Conservation (phyloP, 2,888 invertebrate genomes). For the Scaptomyza polygonia region DNA sequence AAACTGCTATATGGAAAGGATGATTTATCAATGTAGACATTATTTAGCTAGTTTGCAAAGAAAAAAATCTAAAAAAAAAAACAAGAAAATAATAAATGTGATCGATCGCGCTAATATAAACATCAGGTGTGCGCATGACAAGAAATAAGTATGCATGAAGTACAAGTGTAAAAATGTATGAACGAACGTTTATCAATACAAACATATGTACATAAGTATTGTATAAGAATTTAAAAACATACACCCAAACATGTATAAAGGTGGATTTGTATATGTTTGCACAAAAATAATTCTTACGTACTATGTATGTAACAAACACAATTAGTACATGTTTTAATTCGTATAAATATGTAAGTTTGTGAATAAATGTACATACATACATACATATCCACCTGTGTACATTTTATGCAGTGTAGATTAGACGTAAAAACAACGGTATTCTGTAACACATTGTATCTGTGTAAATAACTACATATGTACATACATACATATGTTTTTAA, state of each 20-base stretch:
- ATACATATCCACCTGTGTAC: not conserved
- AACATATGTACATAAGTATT: slow-evolving; percentile 1
- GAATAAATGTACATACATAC: not conserved
- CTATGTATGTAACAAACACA: slow-evolving; percentile 7
- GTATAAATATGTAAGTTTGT: not conserved
- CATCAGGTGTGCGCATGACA: slow-evolving; percentile 15
- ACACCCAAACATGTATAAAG: not conserved
- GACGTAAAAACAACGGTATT: slow-evolving; percentile 1
- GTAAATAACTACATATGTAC: slow-evolving; percentile 1
- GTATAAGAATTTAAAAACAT: slow-evolving; percentile 6
- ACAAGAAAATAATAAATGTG: not conserved
- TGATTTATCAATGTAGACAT: slow-evolving; percentile 2
- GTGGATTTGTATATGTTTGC: not conserved
- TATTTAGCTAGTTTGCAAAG: not conserved
- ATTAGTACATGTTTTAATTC: slow-evolving; percentile 5
- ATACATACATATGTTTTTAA: too few species aligned
- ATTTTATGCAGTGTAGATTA: slow-evolving; percentile 3
- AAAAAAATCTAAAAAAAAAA: not conserved
- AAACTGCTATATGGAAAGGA: not conserved
- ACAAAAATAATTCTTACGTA: not conserved
- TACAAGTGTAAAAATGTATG: slow-evolving; percentile 5
- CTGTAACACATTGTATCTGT: not conserved
- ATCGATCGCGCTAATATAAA: slow-evolving; percentile 7
- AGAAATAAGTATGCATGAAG: slow-evolving; percentile 4
- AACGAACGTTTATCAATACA: not conserved